These are phyloP conservation scores for Phataginus tricuspis DNA, from an alignment of 2,797 vertebrate genomes.

Conservation along the genomic window DNA sequence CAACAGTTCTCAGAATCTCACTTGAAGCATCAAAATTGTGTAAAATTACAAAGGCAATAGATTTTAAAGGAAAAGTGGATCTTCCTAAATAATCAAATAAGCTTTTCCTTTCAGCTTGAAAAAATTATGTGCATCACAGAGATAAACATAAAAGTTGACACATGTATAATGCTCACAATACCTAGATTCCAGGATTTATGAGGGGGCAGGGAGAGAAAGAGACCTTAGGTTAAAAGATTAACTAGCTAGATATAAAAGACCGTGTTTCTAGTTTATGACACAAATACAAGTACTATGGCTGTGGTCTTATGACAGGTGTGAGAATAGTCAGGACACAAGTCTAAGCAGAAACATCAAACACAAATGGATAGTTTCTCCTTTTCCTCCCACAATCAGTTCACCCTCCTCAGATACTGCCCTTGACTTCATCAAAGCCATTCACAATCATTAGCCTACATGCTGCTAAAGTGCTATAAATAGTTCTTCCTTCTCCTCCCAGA, in stretches of 20 bases:
- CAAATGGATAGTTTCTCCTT: neutral
- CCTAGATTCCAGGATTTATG: neutral
- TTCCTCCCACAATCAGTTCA: neutral
- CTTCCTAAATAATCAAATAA: neutral
- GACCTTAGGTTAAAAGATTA: neutral
- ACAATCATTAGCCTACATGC: neutral
- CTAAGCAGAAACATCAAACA: neutral
- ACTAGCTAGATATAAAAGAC: neutral
- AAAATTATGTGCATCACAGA: neutral
- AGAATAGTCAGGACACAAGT: neutral
- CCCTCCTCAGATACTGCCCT: neutral
- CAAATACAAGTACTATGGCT: neutral
- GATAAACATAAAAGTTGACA: neutral
- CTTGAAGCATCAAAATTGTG: neutral
- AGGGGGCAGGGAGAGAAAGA: neutral
- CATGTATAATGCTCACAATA: neutral
- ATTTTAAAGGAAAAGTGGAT: neutral
- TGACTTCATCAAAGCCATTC: neutral
- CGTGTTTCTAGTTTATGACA: neutral
- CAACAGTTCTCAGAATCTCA: neutral
- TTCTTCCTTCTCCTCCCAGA: neutral
- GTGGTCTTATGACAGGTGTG: neutral
- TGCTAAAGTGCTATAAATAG: neutral
- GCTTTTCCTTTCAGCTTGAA: neutral
- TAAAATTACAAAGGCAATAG: neutral